Conservation (phyloP, 1,140 invertebrate genomes). For the Sinella curviseta region DNA sequence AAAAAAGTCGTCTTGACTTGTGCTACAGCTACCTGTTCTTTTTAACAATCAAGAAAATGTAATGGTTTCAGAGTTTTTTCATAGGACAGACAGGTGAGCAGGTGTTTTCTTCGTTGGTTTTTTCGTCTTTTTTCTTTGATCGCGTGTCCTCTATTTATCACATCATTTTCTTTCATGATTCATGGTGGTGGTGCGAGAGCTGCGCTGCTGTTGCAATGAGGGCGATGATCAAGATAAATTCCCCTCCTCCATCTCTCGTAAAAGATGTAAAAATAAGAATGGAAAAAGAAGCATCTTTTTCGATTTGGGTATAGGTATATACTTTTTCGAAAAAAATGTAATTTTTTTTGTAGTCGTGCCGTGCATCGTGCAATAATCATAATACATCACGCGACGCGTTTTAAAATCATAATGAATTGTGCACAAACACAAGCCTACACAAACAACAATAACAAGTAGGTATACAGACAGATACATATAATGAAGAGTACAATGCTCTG, state of each 20-base stretch:
- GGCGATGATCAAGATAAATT: too few relatives aligned
- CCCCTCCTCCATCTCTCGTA: too few relatives aligned
- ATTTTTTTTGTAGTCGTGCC: not conserved
- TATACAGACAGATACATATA: not conserved
- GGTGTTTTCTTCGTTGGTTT: not conserved
- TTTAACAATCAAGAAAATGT: not conserved
- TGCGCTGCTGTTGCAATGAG: not conserved
- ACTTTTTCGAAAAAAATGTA: not conserved
- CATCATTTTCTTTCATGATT: constrained; percentile 18
- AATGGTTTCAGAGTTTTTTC: not conserved
- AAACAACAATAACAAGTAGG: not conserved
- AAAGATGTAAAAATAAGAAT: too few relatives aligned
- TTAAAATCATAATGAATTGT: not conserved
- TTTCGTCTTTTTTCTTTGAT: not conserved
- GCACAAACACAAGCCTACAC: not conserved
- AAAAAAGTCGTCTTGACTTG: too few relatives aligned
- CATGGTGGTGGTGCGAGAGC: not conserved
- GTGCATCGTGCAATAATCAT: not conserved
- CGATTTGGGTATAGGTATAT: not conserved
- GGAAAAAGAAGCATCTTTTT: not conserved
- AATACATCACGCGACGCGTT: not conserved
- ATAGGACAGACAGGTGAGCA: not conserved
- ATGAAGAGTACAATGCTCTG: not conserved
- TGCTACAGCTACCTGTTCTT: too few relatives aligned
- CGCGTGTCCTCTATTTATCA: constrained; percentile 25